Base-by-base conservation (phyloP, 2,797 vertebrate genomes). In the Rhyacichthys aspro region DNA sequence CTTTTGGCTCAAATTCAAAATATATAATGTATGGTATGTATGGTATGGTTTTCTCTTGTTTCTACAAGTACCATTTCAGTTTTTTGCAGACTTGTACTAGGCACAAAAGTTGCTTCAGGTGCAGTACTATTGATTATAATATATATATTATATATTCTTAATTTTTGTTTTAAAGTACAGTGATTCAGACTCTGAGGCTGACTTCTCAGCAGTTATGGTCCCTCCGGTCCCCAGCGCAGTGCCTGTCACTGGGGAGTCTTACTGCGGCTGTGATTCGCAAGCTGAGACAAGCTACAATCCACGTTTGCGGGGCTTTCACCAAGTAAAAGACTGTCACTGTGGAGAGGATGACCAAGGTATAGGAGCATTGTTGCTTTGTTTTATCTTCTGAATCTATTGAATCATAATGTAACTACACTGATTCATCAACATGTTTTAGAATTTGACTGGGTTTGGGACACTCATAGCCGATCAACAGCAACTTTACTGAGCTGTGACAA, bases 401-500 rank as follows among this genome's bases (percentile, higher is more conserved):
- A 5, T 14, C 39, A 41, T 14, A 14, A 43, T 16, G 16, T 9
- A 43, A 9, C 41, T 15, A 43, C 14, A 15, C 11, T 43, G 41
- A 43, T 49, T 12, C 12, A 9, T 63, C 44, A 2, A 60, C 11
- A 11, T 58, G 9, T 86, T 82, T 3, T 78, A 99, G 97, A 97
- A 47, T 98, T 98, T 0, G 96, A 98, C 72, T 98, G 96, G 96
- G 94, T 96, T 41, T 99, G 97, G 97, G 96, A 99, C 0, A 86
- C 93, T 43, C 78, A 89, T 81, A 94, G 93, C 59, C 94, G 95
- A 81, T 98, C 96, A 0, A 94, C 96, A 0, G 91, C 93, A 11
- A 96, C 96, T 0, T 74, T 95, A 49, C 84, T 99, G 84, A 97
- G 92, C 80, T 96, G 95, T 0, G 97, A 98, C 77, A 95, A 96